Evolutionary conservation across 2,797 vertebrate species (phyloP), one percentile per base, ranked within the genome.

Genomic region (Tokudaia tokunoshimensis): DNA sequence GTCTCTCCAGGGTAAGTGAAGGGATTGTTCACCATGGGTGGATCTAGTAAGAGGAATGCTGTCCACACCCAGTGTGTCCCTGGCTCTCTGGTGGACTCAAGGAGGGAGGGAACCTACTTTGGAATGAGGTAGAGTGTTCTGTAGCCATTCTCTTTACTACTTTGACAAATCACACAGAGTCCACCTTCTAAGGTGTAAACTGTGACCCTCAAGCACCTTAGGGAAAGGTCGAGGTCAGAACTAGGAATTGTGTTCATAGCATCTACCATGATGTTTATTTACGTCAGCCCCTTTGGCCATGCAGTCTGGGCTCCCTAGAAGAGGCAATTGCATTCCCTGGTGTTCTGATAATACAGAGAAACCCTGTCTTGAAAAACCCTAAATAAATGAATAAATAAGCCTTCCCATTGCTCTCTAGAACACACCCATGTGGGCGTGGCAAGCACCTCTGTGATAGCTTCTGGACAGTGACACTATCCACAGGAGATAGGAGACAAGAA

Each of bases 131-230:
- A 34, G 52, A 34, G 7, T 24, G 59, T 83, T 41, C 44, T 72
- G 17, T 20, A 14, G 13, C 57, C 29, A n/a, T n/a, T 22, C 3
- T 0, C 75, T 94, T 72, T 80, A 63, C 34, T 57, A 22, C n/a
- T 61, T 26, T 55, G 5, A 65, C n/a, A 41, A 92, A 90, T 86
- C 44, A 29, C 61, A 70, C 63, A n/a, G 26, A 88, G 74, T 50
- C 94, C 79, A 78, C 47, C 91, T 89, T 93, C 93, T 81, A 34
- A 24, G 67, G 86, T 90, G 89, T 92, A 79, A 75, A 7, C 65
- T 74, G 26, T 89, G 55, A 41, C 70, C 47, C 11, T 41, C 13
- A 34, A 57, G 41, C 17, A 63, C 5, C 82, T 29, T 7, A 10
- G 31, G 78, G 80, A 4, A 17, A 72, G 17, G 55, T 50, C 52